Conservation (phyloP, 2,888 invertebrate genomes). For the Trissoscelio sp. region DNA sequence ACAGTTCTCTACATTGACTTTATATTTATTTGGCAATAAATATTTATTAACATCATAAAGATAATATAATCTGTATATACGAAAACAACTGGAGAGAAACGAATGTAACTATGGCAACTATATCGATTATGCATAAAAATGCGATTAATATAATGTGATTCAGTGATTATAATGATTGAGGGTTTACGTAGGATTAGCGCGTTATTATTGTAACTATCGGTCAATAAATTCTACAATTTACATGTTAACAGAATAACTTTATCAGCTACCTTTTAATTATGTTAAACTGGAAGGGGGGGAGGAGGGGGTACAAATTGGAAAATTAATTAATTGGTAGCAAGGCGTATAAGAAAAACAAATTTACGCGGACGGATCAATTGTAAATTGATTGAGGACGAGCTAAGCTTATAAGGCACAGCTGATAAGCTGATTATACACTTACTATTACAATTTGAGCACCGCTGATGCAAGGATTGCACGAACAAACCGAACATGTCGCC, state of each 20-base stretch:
- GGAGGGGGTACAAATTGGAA: no score
- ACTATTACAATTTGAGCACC: conserved; percentile 19
- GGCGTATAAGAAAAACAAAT: conserved; percentile 9
- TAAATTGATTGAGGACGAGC: conserved; percentile 19
- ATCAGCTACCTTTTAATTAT: not conserved
- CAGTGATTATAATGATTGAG: not conserved
- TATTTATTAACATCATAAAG: no score
- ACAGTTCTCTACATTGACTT: no score
- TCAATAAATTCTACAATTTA: not conserved
- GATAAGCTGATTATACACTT: conserved; percentile 48
- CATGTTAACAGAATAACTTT: not conserved
- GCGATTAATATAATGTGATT: conserved; percentile 12
- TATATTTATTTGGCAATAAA: no score
- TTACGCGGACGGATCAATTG: conserved; percentile 11
- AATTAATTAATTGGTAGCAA: no score
- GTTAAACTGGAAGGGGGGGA: no score
- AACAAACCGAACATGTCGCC: conserved; percentile 50
- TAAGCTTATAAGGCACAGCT: conserved; percentile 29
- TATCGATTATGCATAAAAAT: conserved; percentile 17
- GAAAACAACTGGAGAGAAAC: no score
- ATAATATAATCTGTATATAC: no score
- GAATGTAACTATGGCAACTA: conserved; percentile 1
- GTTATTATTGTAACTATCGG: conserved; percentile 1
- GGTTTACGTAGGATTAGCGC: conserved; percentile 9
- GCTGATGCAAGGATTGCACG: conserved; percentile 8